Evolutionary conservation across 2,113 vertebrate genomes (phyloP), one percentile per base, ranked within the genome.

Genomic region (Oxyura jamaicensis): DNA sequence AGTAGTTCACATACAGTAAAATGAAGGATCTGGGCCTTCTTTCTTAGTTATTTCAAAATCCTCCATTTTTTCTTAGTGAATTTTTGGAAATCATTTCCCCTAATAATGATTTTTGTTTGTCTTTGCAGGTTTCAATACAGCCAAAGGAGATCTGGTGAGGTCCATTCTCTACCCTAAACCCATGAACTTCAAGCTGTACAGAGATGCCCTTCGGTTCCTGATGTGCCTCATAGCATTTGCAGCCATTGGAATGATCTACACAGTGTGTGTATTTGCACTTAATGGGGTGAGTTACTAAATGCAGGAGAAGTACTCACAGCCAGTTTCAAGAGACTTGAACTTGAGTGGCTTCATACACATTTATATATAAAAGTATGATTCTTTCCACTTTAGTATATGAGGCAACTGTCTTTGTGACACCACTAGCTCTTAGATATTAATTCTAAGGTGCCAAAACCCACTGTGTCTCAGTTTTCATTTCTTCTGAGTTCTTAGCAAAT

Each of bases 141-240:
- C 98, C 28, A 98, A 98, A 65, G 98, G 98, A 10, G 98, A 98
- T 81, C 97, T 98, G 5, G 98, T 98, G 85, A 97, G 98, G 73
- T 98, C 98, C 77, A 98, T 98, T 78, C 97, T 98, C 56, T 98
- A 98, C 74, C 98, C 98, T 18, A 98, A 98, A 81, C 98, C 98
- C 7, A 96, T 98, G 96, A 98, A 98, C 76, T 98, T 98, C 90
- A 98, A 97, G 79, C 96, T 98, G 71, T 98, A 98, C 88, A 96
- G 97, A 59, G 98, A 98, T 26, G 98, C 97, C 17, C 63, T 98
- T n/a, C 72, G 96, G 25, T 98, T 98, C 68, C 96, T 98, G 66
- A 92, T 98, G 79, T 98, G 97, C 76, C 98, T 98, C 4, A 42
- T 98, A 46, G 97, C 90, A 36, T 88, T 96, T 8, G 98, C 98